Base-by-base conservation (phyloP, 2,888 invertebrate species). In the Monopis laevigella region DNA sequence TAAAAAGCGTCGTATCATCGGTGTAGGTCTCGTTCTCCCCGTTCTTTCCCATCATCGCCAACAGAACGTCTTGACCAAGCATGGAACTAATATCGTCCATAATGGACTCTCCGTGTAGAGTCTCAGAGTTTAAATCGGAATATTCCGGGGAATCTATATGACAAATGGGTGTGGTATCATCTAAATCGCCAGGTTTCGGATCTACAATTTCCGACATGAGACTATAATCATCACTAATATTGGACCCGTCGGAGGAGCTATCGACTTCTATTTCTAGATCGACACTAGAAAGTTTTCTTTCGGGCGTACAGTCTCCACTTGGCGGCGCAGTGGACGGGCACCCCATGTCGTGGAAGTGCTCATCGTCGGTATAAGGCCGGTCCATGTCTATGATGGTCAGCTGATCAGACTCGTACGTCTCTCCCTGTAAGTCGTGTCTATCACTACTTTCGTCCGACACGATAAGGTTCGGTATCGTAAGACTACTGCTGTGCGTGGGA, bases 131-230 rank as follows among this genome's bases (percentile, higher is more conserved):
- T 21, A 83, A 75, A 47, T 93, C 92, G 4, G 90, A 91, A 8
- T 85, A 83, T 72, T 92, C 92, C 0, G 92, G 91, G 0, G 92
- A 92, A 59, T 93, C 92, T 41, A 92, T 92, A 56, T 93, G 92
- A 8, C 87, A 86, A 39, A 92, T 88, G 48, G 84, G 84, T 56
- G 72, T 72, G 11, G 71, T 71, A 39, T 82, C 82, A 43, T 75
- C 72, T 2, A 58, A 46, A 5, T 75, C 73, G 2, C 59, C 67
- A 2, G 72, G 68, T 48, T 74, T 78, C 42, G 82, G 82, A 45
- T 85, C 86, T 35, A 86, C 78, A 24, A 88, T 85, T 59, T 89
- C 89, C 2, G 88, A 88, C 41, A 84, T 83, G 51, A 89, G 82
- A 64, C 88, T 89, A 58, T 84, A 86, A 59, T 89, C 88, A 53